A percentile compares a stretch with the other conserved stretches of the same genome.
phyloP scores from a whole-genome alignment of 2,113 vertebrate genomes.

The Mirounga angustirostris region DNA sequence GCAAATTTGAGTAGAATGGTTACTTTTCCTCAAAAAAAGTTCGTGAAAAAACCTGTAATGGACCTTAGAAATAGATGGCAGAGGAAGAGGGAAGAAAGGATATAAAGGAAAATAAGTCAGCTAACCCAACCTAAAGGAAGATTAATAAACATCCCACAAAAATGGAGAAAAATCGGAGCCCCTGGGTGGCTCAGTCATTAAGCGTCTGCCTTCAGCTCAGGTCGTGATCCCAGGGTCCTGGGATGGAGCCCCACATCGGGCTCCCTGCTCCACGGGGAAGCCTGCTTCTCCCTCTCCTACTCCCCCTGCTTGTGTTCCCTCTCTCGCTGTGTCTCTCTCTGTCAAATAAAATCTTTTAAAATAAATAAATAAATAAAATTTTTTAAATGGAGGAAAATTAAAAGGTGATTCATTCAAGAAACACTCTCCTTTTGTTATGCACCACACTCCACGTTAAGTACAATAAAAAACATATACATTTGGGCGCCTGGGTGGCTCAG shows the following conservation, averaged over 20 bases:
- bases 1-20: not conserved
- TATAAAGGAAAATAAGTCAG: not conserved
- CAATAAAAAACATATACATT: not conserved
- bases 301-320: too few relatives aligned
- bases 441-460: not conserved
- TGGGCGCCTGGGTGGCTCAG: too few relatives aligned
- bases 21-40: not conserved
- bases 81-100: not conserved
- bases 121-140: not conserved
- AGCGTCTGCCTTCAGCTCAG: too few relatives aligned
- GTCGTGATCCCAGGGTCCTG: too few relatives aligned
- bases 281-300: too few relatives aligned
- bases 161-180: not conserved
- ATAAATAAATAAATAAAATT: too few relatives aligned
- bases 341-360: too few relatives aligned
- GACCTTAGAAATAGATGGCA: not conserved
- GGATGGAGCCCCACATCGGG: too few relatives aligned
- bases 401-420: constrained; percentile 1
- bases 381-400: not conserved
- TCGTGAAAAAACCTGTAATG: not conserved
- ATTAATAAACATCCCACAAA: not conserved
- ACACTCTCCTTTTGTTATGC: not conserved
- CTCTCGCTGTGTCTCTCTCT: too few relatives aligned
- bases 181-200: too few relatives aligned
- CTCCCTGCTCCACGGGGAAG: too few relatives aligned